These are phyloP conservation scores for Melanargia galathea DNA, from an alignment of 2,888 invertebrate species.

Conservation along the genomic window DNA sequence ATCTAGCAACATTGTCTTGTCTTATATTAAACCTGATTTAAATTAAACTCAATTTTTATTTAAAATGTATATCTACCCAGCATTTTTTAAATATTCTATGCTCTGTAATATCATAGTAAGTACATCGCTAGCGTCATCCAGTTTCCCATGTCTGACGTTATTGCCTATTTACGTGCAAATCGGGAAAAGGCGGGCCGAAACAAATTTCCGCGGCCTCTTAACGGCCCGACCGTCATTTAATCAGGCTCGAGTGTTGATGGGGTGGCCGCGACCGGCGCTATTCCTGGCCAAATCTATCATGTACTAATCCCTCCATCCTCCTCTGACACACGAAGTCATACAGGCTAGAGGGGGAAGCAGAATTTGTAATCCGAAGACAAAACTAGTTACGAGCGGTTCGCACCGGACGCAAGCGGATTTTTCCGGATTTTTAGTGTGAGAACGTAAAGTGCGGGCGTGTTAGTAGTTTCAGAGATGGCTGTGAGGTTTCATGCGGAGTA, in stretches of 20 bases:
- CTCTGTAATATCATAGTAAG: background rate
- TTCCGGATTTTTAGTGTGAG: conserved; percentile 56
- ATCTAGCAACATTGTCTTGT: too few species aligned
- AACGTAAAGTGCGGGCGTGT: conserved; percentile 47
- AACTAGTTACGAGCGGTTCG: conserved; percentile 60
- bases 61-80: background rate
- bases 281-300: conserved; percentile 61
- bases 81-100: background rate
- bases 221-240: conserved; percentile 69
- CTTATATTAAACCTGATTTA: too few species aligned
- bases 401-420: conserved; percentile 62
- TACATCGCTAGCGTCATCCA: background rate
- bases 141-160: conserved; percentile 25
- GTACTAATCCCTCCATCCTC: conserved; percentile 38
- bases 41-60: too few species aligned
- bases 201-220: conserved; percentile 61
- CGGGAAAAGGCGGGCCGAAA: conserved; percentile 58
- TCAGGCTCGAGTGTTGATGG: conserved; percentile 71
- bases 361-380: conserved; percentile 60
- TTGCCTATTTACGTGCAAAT: conserved; percentile 54
- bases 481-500: background rate
- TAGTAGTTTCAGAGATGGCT: background rate
- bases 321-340: conserved; percentile 24
- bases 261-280: conserved; percentile 54
- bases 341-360: conserved; percentile 27